Evolutionary conservation across 30 jellyfish, hydroid and myxozoan species (phyloP).

Genomic region (Pelagia noctiluca): DNA sequence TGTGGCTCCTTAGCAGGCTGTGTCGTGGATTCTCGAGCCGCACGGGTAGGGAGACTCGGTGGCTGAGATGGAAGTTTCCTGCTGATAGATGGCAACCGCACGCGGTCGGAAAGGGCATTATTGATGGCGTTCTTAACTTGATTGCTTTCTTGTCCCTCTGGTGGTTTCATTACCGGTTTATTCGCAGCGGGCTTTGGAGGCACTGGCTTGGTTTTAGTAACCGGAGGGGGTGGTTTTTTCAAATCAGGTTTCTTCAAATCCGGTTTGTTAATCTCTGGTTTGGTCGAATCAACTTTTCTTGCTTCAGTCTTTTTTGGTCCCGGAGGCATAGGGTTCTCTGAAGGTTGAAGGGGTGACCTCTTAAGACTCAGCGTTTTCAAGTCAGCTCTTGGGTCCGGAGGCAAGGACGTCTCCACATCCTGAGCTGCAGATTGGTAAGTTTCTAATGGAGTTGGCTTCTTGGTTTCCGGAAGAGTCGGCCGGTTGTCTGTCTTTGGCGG

Average conservation of each 20-base stretch:
- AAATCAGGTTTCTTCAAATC: slow-evolving; percentile 39
- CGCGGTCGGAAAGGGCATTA: slow-evolving; percentile 1
- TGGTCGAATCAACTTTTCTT: slow-evolving; percentile 4
- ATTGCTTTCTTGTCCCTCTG: slow-evolving; percentile 27
- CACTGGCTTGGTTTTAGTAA: slow-evolving; percentile 37
- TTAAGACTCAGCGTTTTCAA: too few species aligned
- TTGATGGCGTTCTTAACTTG: slow-evolving; percentile 23
- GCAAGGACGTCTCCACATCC: too few species aligned
- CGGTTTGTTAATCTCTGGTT: slow-evolving; percentile 43
- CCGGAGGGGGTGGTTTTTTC: slow-evolving; percentile 81
- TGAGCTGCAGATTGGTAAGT: too few species aligned
- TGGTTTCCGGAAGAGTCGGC: slow-evolving; percentile 2
- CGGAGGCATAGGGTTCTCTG: slow-evolving; percentile 1
- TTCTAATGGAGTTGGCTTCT: too few species aligned
- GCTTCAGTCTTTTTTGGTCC: slow-evolving; percentile 41
- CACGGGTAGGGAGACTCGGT: slow-evolving; percentile 24
- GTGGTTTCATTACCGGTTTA: slow-evolving; percentile 23
- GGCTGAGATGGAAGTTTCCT: slow-evolving; percentile 54
- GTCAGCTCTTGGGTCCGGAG: background rate
- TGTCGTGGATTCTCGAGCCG: background rate
- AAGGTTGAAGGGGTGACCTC: slow-evolving; percentile 22
- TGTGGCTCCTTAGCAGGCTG: slow-evolving; percentile 42
- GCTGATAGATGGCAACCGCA: slow-evolving; percentile 43
- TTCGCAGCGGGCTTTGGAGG: slow-evolving; percentile 44
- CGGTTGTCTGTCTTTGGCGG: background rate